A percentile compares a stretch with the other conserved stretches of the same genome.
Conservation (phyloP, 2,797 vertebrate genomes). For the Apogon talboti region DNA sequence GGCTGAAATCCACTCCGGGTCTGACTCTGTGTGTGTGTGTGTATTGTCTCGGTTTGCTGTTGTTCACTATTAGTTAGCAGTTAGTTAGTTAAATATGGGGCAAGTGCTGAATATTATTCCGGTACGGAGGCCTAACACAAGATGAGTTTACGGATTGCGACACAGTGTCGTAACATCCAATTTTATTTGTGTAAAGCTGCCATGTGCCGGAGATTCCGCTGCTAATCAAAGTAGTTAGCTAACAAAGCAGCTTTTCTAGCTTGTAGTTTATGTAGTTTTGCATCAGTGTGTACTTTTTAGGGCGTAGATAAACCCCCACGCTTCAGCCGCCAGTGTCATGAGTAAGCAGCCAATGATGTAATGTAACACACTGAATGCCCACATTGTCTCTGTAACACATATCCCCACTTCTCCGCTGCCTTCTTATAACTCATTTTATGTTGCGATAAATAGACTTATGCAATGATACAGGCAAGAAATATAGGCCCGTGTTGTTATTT, state of each 20-base stretch:
- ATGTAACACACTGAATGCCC: conserved; percentile 36
- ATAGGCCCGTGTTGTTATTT: conserved; percentile 8
- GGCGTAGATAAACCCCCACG: conserved; percentile 51
- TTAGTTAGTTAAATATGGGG: not conserved
- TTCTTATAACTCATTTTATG: rapidly evolving
- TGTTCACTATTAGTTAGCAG: no score
- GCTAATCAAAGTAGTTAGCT: not conserved
- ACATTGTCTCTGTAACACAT: conserved; percentile 18
- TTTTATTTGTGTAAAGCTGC: conserved; percentile 8
- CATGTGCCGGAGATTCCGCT: not conserved
- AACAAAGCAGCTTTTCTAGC: not conserved
- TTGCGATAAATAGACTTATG: not conserved
- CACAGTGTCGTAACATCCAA: conserved; percentile 61
- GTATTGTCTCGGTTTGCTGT: no score
- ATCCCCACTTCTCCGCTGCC: not conserved
- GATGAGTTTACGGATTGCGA: conserved; percentile 40
- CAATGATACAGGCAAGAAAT: not conserved
- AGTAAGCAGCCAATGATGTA: conserved; percentile 61
- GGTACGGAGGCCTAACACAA: conserved; percentile 39
- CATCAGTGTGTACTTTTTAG: conserved; percentile 2
- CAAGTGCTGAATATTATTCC: not conserved
- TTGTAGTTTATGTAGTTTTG: not conserved
- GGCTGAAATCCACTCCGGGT: not conserved
- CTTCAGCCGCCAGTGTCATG: conserved; percentile 34
- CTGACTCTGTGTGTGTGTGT: not conserved